A percentile compares a stretch with the other conserved stretches of the same genome.
These are phyloP conservation scores for Recurvirostra avosetta DNA, from an alignment of 2,113 vertebrate species.

Conservation along the genomic window DNA sequence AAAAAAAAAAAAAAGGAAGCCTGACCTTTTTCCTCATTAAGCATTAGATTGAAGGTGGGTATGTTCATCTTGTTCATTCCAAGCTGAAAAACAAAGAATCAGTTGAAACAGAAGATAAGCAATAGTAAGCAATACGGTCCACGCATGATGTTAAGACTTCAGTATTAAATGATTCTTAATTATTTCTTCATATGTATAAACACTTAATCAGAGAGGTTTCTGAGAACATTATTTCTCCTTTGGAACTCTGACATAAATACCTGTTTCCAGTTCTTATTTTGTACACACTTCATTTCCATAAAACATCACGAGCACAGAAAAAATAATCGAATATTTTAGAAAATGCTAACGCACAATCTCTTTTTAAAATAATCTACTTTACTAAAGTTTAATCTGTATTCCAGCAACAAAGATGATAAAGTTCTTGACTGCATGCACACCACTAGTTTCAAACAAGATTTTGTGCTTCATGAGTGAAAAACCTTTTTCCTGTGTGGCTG, in stretches of 20 bases:
- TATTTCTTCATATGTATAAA: background rate
- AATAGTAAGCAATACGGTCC: background rate
- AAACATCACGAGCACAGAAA: background rate
- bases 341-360: background rate
- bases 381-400: background rate
- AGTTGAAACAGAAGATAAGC: background rate
- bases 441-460: background rate
- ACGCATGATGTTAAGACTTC: background rate
- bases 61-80: constrained; percentile 38
- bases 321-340: background rate
- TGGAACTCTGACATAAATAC: background rate
- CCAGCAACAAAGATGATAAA: background rate
- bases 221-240: background rate
- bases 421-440: accelerated
- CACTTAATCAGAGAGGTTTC: background rate
- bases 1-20: background rate
- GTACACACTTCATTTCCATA: background rate
- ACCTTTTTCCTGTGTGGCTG: background rate
- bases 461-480: background rate
- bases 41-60: constrained; percentile 18
- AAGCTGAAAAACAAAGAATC: constrained; percentile 35
- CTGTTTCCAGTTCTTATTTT: background rate
- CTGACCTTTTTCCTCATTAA: constrained; percentile 62
- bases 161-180: background rate
- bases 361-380: background rate